Evolutionary conservation across 2,113 vertebrate species (phyloP), one percentile per base, ranked within the genome.

Genomic region (Stictonetta naevosa): DNA sequence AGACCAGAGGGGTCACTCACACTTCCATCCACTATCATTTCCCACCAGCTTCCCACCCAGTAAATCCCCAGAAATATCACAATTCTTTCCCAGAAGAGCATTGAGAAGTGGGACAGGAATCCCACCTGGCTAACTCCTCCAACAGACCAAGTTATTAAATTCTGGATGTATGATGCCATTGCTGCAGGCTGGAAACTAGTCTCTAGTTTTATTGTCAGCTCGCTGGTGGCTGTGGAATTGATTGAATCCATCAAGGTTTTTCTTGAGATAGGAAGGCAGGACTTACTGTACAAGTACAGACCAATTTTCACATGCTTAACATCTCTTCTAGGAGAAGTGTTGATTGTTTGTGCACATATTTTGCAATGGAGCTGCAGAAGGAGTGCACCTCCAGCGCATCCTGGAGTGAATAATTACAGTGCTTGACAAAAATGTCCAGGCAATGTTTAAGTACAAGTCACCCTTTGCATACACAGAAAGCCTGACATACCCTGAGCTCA

Each of bases 221-320:
- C 71, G n/a, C 46, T 90, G 31, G 6, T 50, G 31, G 36, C 40
- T 86, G 52, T 33, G 36, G 46, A 88, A 90, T 83, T 90, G 63
- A 92, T 83, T 28, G 42, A 93, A 77, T 59, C 68, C 92, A 40
- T 90, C 76, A 88, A 83, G 33, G 8, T 60, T 79, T 79, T 91
- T 68, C 85, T 72, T 55, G 88, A 93, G 59, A 55, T n/a, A 12
- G 73, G 50, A 94, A 55, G 52, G 28, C 22, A 90, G 44, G 72
- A 86, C 78, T 67, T 71, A 59, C 36, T 46, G 46, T 36, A 40
- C 44, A 83, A 90, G 71, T 25, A 77, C 26, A 74, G 68, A 78
- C 86, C 62, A 77, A 72, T 92, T 88, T 88, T 63, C 76, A 64
- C 46, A 17, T 21, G 40, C 28, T 93, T 90, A 77, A 53, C 44